A percentile compares a stretch with the other conserved stretches of the same genome.
phyloP scores from a whole-genome alignment of 2,113 vertebrate genomes.

The Trochalopteron elliotii region DNA sequence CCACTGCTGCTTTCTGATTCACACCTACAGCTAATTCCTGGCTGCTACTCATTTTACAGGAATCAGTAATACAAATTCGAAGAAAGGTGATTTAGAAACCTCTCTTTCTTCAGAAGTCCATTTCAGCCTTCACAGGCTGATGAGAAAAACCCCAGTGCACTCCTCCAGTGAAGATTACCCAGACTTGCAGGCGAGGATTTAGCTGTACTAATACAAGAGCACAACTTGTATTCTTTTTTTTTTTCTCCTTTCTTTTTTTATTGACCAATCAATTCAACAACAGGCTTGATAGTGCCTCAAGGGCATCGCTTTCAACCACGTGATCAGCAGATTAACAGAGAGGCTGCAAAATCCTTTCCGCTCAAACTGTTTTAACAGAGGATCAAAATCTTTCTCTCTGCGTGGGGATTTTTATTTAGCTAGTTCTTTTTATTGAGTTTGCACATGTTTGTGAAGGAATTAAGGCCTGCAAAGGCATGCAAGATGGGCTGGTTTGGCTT shows the following conservation, averaged over 20 bases:
- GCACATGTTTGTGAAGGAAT: background rate
- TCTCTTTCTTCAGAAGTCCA: background rate
- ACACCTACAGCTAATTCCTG: conserved; percentile 32
- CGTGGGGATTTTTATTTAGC: conserved; percentile 14
- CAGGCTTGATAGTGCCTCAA: conserved; percentile 33
- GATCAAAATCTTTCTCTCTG: conserved; percentile 45
- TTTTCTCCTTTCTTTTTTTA: conserved; percentile 20
- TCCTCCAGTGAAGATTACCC: conserved; percentile 42
- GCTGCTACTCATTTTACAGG: conserved; percentile 4
- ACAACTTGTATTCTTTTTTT: background rate
- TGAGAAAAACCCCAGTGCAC: background rate
- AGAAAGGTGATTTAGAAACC: background rate
- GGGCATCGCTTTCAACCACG: conserved; percentile 25
- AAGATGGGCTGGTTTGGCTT: background rate
- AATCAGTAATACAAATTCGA: background rate
- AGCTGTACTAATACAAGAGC: conserved; percentile 33
- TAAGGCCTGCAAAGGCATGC: background rate
- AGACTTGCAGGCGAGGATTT: conserved; percentile 41
- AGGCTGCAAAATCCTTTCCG: conserved; percentile 61
- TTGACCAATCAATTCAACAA: conserved; percentile 55
- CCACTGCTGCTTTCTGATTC: conserved; percentile 38
- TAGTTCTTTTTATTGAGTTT: conserved; percentile 24
- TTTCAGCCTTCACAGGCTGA: background rate
- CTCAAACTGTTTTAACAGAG: conserved; percentile 55
- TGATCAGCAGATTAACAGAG: conserved; percentile 57